Evolutionary conservation across 2,888 invertebrate species (phyloP).

Genomic region (Mythimna lalbum): DNA sequence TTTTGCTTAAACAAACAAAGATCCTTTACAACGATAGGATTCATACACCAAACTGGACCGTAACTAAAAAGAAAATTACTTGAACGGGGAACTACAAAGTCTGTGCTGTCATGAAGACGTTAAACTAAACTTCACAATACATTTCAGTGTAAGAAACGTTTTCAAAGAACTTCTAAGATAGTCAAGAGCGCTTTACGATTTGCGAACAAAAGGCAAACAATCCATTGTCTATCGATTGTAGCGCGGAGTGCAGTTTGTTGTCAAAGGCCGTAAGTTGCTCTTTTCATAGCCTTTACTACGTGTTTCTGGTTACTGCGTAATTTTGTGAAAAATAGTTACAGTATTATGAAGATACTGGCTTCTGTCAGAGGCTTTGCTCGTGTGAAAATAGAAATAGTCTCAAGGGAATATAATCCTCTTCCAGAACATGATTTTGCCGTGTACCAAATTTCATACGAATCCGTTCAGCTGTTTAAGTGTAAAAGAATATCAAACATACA

Average conservation of each 20-base stretch:
- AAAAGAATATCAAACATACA: too few relatives aligned
- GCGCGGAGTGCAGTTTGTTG: constrained; percentile 85
- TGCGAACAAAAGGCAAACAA: constrained; percentile 86
- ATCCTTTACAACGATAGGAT: constrained; percentile 56
- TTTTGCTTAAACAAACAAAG: constrained; percentile 54
- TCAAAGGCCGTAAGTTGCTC: constrained; percentile 83
- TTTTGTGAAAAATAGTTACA: constrained; percentile 46
- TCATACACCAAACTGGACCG: constrained; percentile 56
- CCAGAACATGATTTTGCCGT: too few relatives aligned
- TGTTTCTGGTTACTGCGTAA: constrained; percentile 67
- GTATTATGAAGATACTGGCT: constrained; percentile 26
- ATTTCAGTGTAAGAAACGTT: constrained; percentile 77
- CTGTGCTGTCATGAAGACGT: constrained; percentile 70
- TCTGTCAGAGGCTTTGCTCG: too few relatives aligned
- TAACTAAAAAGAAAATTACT: constrained; percentile 67
- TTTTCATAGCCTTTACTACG: constrained; percentile 75
- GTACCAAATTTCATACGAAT: too few relatives aligned
- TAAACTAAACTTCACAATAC: constrained; percentile 76
- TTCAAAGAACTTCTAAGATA: constrained; percentile 81
- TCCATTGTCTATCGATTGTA: constrained; percentile 87
- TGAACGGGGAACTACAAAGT: constrained; percentile 67
- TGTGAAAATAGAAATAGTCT: too few relatives aligned
- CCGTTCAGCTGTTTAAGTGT: too few relatives aligned
- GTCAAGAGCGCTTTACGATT: constrained; percentile 81
- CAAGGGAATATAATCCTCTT: too few relatives aligned